phyloP scores from a whole-genome alignment of 1,140 invertebrate genomes.

The Geopemphigus sp. region DNA sequence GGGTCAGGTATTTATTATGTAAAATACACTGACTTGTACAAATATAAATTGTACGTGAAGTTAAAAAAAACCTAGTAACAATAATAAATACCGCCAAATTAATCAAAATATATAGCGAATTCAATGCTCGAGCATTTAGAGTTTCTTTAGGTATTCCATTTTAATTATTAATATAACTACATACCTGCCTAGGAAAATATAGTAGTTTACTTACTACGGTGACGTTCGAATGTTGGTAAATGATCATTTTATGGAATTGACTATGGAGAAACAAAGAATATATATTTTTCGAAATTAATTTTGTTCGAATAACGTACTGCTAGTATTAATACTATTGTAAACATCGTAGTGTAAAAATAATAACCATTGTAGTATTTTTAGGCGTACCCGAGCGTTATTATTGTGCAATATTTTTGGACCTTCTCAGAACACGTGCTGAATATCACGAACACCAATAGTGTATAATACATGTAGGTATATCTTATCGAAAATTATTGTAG shows the following conservation, averaged over 20 bases:
- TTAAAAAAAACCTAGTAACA: constrained; percentile 3
- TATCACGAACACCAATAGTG: not conserved
- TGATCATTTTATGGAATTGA: constrained; percentile 18
- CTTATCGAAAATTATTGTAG: not conserved
- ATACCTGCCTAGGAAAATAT: not conserved
- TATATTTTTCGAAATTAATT: not conserved
- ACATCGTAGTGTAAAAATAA: not conserved
- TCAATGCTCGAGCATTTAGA: not conserved
- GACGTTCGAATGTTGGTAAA: not conserved
- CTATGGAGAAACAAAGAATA: not conserved
- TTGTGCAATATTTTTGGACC: not conserved
- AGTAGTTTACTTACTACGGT: not conserved
- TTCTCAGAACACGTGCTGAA: not conserved
- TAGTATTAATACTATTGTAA: not conserved
- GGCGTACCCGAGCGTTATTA: not conserved
- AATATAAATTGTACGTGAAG: not conserved
- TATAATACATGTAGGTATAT: not conserved
- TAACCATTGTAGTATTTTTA: not conserved
- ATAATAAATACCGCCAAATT: too few relatives aligned
- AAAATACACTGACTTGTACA: not conserved
- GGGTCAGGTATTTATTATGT: not conserved
- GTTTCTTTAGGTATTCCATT: too few relatives aligned
- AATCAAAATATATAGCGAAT: not conserved
- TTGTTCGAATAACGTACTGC: not conserved
- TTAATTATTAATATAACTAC: not conserved